Base-by-base conservation (phyloP, 1,140 invertebrate species). In the Drosophila novamexicana region DNA sequence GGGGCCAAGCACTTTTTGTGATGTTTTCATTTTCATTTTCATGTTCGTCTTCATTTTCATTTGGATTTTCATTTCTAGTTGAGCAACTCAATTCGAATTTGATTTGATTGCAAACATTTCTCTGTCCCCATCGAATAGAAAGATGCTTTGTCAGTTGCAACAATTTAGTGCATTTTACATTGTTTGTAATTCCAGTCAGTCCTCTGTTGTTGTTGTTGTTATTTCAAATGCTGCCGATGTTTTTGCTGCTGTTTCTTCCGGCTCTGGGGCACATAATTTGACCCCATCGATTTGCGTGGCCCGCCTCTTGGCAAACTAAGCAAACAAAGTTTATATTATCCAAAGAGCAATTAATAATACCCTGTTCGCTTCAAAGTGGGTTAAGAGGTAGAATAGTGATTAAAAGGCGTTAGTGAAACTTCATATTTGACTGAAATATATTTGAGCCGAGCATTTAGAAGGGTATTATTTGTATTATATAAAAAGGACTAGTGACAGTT, bases 121-220 rank as follows among this genome's bases (percentile, higher is more conserved):
- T 52, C 22, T 52, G 29, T 71, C 59, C 39, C 44, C 45, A 58
- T 58, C 37, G 18, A n/a, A 7, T 40, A 47, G 45, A 62, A 57
- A 37, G 39, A 56, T 56, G 65, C 54, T 56, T 42, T 74, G 65
- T 56, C 65, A 62, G 65, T 74, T 63, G 73, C 76, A 72, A 77
- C 80, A 89, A 79, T 85, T 85, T 85, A 68, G 72, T 70, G 68
- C 54, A 71, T 71, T 89, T 83, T 89, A 83, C 73, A 89, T 77
- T 89, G 84, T 80, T 86, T 79, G 84, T 71, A 62, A 74, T 89
- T 68, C 68, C 83, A 52, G 76, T 61, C 65, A 36, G 44, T 42
- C 36, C 42, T 29, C 18, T 36, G 56, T 62, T 53, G n/a, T 39
- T 45, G 66, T 53, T 39, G 37, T 36, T 58, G 37, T 34, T 45